phyloP scores from a whole-genome alignment of 2,113 vertebrate species.

The Paradoxurus hermaphroditus region DNA sequence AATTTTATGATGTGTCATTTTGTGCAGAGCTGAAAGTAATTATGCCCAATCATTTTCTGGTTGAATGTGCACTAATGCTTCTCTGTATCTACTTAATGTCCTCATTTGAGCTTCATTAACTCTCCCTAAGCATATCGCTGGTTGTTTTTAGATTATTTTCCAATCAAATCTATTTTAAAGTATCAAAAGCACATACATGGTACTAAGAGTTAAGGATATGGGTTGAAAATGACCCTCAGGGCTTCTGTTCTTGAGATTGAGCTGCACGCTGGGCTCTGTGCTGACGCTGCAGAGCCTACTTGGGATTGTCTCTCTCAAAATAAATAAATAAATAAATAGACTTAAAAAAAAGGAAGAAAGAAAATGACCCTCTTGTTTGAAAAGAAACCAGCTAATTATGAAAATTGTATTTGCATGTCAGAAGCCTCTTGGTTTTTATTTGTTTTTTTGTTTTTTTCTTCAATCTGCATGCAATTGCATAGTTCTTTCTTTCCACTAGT shows the following conservation, averaged over 20 bases:
- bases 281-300: no score
- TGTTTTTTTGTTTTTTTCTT: neutral
- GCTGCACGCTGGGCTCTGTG: no score
- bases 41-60: conserved; percentile 11
- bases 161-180: conserved; percentile 15
- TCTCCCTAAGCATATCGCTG: neutral
- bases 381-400: neutral
- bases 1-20: conserved; percentile 31
- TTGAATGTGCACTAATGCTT: conserved; percentile 35
- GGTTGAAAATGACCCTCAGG: neutral
- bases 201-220: conserved; percentile 3
- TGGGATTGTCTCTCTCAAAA: no score
- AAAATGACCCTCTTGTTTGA: conserved; percentile 1
- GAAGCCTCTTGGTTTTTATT: neutral
- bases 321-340: no score
- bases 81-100: neutral
- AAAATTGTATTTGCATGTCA: conserved; percentile 24
- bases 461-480: neutral
- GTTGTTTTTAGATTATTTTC: conserved; percentile 25
- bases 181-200: neutral
- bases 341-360: no score
- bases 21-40: conserved; percentile 18
- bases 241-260: no score
- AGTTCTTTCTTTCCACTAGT: neutral
- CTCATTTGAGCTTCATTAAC: conserved; percentile 1